These are phyloP conservation scores for Pelagia noctiluca DNA, from an alignment of 30 jellyfish, hydroid and myxozoan species.

Conservation along the genomic window DNA sequence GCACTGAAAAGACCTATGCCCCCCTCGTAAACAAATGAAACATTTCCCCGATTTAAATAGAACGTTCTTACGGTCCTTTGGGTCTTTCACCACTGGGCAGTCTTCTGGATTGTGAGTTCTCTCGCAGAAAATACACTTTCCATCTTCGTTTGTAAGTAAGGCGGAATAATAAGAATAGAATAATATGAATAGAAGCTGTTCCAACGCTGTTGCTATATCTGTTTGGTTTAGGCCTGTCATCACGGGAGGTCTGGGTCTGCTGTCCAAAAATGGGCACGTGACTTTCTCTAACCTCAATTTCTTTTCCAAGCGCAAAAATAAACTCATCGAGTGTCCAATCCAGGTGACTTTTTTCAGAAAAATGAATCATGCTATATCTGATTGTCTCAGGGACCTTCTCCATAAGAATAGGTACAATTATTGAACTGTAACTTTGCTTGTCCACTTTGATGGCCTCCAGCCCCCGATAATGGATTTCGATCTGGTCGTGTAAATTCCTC, in stretches of 20 bases:
- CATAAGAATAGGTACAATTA: background rate
- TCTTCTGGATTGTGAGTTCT: background rate
- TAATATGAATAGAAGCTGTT: too few relatives aligned
- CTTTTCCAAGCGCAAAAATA: background rate
- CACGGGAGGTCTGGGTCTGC: background rate
- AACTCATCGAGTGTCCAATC: background rate
- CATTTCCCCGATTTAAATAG: slow-evolving; percentile 22
- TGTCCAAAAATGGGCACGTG: background rate
- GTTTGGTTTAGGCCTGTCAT: background rate
- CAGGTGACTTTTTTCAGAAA: background rate
- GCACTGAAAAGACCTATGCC: slow-evolving; percentile 40
- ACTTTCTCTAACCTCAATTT: background rate
- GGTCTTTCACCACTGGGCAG: background rate
- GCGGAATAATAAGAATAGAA: too few relatives aligned
- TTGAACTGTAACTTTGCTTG: background rate
- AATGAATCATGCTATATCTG: background rate
- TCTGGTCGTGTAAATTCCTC: background rate
- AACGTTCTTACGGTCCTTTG: slow-evolving; percentile 10
- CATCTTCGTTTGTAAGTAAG: background rate
- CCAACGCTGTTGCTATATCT: slow-evolving; percentile 22
- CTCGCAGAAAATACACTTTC: slow-evolving; percentile 13
- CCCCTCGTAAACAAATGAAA: slow-evolving; percentile 8
- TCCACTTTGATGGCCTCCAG: background rate
- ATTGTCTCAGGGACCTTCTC: background rate
- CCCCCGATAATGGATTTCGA: background rate